Percentiles rank a stretch among this genome's conserved stretches.
These are phyloP conservation scores for Epinephelus lanceolatus DNA, from an alignment of 2,113 vertebrate genomes.

Conservation along the genomic window DNA sequence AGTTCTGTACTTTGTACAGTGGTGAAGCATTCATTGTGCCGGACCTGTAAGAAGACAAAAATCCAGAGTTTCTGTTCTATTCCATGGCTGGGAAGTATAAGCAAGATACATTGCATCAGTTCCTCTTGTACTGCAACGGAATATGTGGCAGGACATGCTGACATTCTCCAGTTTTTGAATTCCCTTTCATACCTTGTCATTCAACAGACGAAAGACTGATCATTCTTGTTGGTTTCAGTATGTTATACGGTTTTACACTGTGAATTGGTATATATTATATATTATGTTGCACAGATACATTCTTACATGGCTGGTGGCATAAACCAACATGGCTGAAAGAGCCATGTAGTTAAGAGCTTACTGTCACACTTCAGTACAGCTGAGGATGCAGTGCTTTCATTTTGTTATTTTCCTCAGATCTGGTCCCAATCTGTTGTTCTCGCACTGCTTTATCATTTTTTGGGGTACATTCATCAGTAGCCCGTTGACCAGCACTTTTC, in stretches of 20 bases:
- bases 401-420: not conserved
- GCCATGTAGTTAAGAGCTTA: not conserved
- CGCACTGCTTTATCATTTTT: not conserved
- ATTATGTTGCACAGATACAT: not conserved
- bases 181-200: not conserved
- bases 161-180: not conserved
- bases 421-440: not conserved
- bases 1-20: not conserved
- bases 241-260: not conserved
- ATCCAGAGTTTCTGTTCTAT: not conserved
- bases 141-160: not conserved
- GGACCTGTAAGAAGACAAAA: constrained; percentile 14
- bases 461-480: not conserved
- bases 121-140: not conserved
- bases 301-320: not conserved
- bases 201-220: not conserved
- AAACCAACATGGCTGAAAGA: not conserved
- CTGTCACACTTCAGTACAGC: not conserved
- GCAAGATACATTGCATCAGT: not conserved
- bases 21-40: not conserved
- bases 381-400: not conserved
- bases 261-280: not conserved
- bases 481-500: not conserved
- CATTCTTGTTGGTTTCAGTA: not conserved
- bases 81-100: not conserved